These are phyloP conservation scores for Baccha elongata DNA, from an alignment of 2,888 invertebrate genomes.

Conservation along the genomic window DNA sequence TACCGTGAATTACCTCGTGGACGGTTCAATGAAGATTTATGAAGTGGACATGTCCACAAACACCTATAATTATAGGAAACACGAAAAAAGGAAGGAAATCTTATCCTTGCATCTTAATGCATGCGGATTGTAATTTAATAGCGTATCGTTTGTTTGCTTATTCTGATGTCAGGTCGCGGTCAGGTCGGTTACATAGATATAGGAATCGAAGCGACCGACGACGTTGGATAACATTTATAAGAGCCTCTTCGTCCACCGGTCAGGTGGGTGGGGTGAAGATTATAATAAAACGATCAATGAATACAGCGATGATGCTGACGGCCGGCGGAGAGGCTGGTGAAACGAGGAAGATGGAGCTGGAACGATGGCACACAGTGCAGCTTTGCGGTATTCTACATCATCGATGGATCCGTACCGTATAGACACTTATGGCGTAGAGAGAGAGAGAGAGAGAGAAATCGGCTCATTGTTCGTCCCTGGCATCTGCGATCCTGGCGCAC, in stretches of 20 bases:
- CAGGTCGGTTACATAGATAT: conserved; percentile 17
- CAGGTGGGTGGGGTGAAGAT: conserved; percentile 48
- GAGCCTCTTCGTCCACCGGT: conserved; percentile 28
- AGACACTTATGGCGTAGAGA: background rate
- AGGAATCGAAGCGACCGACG: conserved; percentile 20
- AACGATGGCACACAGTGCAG: conserved; percentile 39
- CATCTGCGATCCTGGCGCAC: conserved; percentile 66
- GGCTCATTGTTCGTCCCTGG: conserved; percentile 57
- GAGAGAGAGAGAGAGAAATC: conserved; percentile 36
- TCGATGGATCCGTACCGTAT: conserved; percentile 42
- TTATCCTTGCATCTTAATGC: conserved; percentile 70
- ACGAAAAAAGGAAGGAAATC: conserved; percentile 45
- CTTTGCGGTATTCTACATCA: conserved; percentile 2
- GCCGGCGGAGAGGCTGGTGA: background rate
- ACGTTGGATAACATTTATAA: conserved; percentile 54
- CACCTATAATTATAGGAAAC: conserved; percentile 73
- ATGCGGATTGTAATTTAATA: conserved; percentile 72
- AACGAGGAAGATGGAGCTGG: background rate
- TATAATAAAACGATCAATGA: conserved; percentile 72
- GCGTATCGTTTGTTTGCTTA: conserved; percentile 71
- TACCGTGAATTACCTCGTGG: conserved; percentile 65
- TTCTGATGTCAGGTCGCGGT: conserved; percentile 27
- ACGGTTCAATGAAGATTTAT: conserved; percentile 73
- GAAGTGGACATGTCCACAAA: conserved; percentile 74
- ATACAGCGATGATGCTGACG: conserved; percentile 45